Evolutionary conservation across 2,113 vertebrate genomes (phyloP).

Genomic region (Athene cunicularia): DNA sequence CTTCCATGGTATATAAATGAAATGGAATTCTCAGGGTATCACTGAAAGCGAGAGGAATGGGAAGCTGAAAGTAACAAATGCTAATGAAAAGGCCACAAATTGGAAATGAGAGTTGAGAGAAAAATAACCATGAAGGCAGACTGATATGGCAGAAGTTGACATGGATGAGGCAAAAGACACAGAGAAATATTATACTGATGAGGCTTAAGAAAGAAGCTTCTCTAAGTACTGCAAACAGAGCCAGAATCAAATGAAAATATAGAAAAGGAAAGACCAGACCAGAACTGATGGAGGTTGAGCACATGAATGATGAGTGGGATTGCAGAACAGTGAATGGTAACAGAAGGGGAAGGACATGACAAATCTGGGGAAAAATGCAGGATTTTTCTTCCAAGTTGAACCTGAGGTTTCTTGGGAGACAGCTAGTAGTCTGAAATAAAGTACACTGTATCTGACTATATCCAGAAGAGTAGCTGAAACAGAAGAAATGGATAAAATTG

Average conservation of each 20-base stretch:
- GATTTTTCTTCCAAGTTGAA: not conserved
- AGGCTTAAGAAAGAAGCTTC: not conserved
- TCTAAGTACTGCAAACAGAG: not conserved
- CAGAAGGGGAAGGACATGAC: not conserved
- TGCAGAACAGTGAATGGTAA: not conserved
- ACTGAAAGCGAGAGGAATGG: not conserved
- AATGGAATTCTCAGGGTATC: not conserved
- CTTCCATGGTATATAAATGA: not conserved
- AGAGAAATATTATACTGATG: not conserved
- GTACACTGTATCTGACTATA: not conserved
- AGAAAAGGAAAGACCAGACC: not conserved
- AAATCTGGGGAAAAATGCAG: not conserved
- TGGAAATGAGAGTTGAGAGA: not conserved
- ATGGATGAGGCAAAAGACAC: not conserved
- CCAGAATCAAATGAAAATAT: not conserved
- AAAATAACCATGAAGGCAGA: not conserved
- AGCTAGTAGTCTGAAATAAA: not conserved
- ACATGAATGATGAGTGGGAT: not conserved
- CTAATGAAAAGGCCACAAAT: not conserved
- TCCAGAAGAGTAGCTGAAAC: not conserved
- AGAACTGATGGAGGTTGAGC: not conserved
- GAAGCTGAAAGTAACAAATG: not conserved
- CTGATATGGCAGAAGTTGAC: not conserved
- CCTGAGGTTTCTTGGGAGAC: not conserved
- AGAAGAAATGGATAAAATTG: not conserved